These are phyloP conservation scores for Hycleus phaleratus DNA, from an alignment of 1,140 invertebrate genomes.

Conservation along the genomic window DNA sequence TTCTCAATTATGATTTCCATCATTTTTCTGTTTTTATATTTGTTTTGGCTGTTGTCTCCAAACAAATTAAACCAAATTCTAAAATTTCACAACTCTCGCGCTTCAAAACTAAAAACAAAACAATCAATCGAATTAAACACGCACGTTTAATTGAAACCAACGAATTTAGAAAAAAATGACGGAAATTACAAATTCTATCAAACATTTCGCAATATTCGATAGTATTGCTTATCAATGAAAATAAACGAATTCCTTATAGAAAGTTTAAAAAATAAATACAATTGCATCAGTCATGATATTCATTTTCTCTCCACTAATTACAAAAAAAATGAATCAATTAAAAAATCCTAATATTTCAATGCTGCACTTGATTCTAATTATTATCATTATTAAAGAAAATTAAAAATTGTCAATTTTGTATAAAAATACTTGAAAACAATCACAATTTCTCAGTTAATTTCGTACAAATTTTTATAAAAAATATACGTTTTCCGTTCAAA, in stretches of 20 bases:
- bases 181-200: too few relatives aligned
- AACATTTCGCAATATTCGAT: too few relatives aligned
- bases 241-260: not conserved
- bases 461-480: not conserved
- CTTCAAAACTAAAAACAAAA: too few relatives aligned
- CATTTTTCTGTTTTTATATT: too few relatives aligned
- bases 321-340: not conserved
- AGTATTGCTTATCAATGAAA: too few relatives aligned
- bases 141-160: not conserved
- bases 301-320: not conserved
- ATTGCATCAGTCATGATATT: constrained; percentile 8
- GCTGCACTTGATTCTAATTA: not conserved
- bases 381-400: too few relatives aligned
- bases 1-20: too few relatives aligned
- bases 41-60: too few relatives aligned
- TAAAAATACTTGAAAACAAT: constrained; percentile 1
- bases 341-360: not conserved
- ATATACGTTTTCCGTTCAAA: constrained; percentile 7
- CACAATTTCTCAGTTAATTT: not conserved
- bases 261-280: constrained; percentile 12
- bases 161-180: too few relatives aligned
- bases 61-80: too few relatives aligned
- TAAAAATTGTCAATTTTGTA: not conserved
- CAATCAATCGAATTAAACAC: not conserved
- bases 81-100: too few relatives aligned